phyloP scores from a whole-genome alignment of 2,888 invertebrate species.

The Toxonevra muliebris region DNA sequence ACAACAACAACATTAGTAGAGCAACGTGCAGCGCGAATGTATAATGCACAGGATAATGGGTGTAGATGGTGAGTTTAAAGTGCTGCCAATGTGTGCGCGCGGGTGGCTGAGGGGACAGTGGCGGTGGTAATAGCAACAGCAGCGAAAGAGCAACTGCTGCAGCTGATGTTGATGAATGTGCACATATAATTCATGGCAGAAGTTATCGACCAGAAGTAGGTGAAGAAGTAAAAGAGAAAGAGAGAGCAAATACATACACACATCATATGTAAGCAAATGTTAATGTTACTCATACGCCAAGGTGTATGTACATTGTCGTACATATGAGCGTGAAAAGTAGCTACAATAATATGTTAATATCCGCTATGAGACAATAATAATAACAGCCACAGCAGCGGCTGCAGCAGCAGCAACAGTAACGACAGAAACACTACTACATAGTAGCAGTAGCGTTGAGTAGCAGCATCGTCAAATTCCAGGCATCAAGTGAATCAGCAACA shows the following conservation, averaged over 20 bases:
- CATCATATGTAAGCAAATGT: conserved; percentile 34
- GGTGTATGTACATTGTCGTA: conserved; percentile 10
- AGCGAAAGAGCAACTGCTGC: conserved; percentile 43
- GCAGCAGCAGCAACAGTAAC: conserved; percentile 28
- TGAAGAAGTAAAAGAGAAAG: conserved; percentile 3
- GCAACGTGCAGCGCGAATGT: no score
- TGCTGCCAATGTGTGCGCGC: conserved; percentile 38
- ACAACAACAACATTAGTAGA: no score
- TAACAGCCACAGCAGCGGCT: conserved; percentile 28
- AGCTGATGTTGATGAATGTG: conserved; percentile 48
- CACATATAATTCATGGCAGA: conserved; percentile 46
- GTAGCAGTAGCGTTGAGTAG: conserved; percentile 13
- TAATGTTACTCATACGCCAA: conserved; percentile 38
- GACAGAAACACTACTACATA: conserved; percentile 26
- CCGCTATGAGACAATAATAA: conserved; percentile 52
- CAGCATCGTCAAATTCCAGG: conserved; percentile 21
- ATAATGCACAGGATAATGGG: no score
- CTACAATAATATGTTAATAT: conserved; percentile 62
- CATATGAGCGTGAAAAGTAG: conserved; percentile 44
- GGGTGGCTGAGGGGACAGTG: background rate
- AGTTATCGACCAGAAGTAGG: conserved; percentile 34
- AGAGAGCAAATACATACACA: background rate
- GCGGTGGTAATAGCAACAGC: no score
- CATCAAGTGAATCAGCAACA: conserved; percentile 23
- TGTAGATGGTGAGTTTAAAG: conserved; percentile 10